Evolutionary conservation across 2,113 vertebrate species (phyloP).

Genomic region (Lamprotornis superbus): DNA sequence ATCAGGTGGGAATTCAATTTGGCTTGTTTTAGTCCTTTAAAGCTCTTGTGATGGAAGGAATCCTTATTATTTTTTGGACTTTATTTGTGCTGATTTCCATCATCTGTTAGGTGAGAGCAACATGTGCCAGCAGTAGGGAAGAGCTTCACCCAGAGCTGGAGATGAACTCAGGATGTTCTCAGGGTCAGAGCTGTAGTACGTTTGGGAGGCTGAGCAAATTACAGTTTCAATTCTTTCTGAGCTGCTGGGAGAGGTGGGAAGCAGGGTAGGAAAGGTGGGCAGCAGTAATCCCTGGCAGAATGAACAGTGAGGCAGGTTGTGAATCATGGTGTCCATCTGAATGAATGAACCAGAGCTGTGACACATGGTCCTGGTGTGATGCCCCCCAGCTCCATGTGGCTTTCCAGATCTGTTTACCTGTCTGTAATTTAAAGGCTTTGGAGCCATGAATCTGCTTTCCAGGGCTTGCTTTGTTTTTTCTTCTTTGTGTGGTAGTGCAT

Average conservation of each 20-base stretch:
- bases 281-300: not conserved
- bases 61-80: not conserved
- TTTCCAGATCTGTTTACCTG: not conserved
- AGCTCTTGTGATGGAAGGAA: not conserved
- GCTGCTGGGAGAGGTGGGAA: not conserved
- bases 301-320: not conserved
- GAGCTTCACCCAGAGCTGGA: fast-evolving
- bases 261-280: not conserved
- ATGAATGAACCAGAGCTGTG: not conserved
- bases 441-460: not conserved
- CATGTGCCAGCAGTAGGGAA: not conserved
- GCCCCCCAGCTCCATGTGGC: fast-evolving
- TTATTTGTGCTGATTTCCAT: not conserved
- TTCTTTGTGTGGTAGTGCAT: not conserved
- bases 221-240: not conserved
- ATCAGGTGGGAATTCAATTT: not conserved
- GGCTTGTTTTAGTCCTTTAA: not conserved
- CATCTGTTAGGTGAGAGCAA: not conserved
- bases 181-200: not conserved
- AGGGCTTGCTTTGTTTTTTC: not conserved
- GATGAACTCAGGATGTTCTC: not conserved
- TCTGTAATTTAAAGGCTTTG: not conserved
- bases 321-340: not conserved
- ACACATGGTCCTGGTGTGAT: not conserved
- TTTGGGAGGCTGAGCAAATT: not conserved